Evolutionary conservation across 1,140 invertebrate species (phyloP).

Genomic region (Ceratoteleas bidentatus): DNA sequence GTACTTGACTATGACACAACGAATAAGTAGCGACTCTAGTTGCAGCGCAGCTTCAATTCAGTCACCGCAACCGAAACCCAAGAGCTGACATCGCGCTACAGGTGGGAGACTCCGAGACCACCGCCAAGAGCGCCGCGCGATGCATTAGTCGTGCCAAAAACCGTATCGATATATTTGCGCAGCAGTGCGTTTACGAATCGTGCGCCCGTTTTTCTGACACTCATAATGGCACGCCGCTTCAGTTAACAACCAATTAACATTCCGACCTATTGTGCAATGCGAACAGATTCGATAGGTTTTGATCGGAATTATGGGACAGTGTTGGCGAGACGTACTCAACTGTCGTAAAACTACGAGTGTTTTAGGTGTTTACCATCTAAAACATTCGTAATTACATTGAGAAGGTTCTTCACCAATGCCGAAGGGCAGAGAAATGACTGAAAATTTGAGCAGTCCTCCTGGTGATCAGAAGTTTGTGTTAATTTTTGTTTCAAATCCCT

Average conservation of each 20-base stretch:
- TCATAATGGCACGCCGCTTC: constrained; percentile 2
- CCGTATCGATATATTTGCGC: constrained; percentile 59
- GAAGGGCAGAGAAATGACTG: no score
- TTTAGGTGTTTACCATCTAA: no score
- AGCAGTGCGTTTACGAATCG: constrained; percentile 31
- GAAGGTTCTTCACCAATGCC: no score
- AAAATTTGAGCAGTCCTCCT: no score
- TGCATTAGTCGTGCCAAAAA: constrained; percentile 58
- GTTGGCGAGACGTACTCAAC: no score
- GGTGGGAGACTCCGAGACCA: constrained; percentile 65
- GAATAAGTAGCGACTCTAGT: constrained; percentile 65
- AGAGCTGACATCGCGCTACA: constrained; percentile 66
- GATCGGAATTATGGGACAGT: no score
- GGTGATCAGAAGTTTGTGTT: no score
- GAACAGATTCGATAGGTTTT: no score
- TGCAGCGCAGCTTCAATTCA: constrained; percentile 64
- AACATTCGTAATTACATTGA: no score
- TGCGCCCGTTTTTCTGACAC: constrained; percentile 9
- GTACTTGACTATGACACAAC: constrained; percentile 64
- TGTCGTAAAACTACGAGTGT: no score
- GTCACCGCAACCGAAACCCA: constrained; percentile 64
- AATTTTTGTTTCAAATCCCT: no score
- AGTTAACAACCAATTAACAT: neutral
- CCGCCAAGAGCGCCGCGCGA: constrained; percentile 58
- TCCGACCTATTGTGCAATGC: neutral